Percentiles rank a stretch among this genome's conserved stretches.
Conservation (phyloP, 2,113 vertebrate genomes). For the Camelus dromedarius region DNA sequence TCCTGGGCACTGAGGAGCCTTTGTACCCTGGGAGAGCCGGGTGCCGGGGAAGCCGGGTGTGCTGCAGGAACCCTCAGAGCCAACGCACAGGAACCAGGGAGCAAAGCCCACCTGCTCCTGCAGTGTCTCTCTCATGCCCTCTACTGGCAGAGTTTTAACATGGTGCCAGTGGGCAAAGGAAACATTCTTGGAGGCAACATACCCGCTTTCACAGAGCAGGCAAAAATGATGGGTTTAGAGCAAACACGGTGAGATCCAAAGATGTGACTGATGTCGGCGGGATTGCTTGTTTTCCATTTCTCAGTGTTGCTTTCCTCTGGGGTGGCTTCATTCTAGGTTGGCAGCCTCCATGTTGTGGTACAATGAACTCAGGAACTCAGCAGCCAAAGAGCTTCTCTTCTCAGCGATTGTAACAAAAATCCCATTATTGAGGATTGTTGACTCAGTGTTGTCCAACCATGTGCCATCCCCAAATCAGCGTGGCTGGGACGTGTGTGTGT, state of each 20-base stretch:
- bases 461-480: neutral
- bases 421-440: neutral
- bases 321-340: neutral
- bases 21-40: neutral
- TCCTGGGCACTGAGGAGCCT: neutral
- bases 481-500: neutral
- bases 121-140: neutral
- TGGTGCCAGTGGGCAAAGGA: neutral
- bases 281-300: neutral
- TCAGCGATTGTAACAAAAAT: neutral
- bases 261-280: neutral
- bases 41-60: neutral
- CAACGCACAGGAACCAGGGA: neutral
- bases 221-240: neutral
- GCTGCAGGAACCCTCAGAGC: neutral
- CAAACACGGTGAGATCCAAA: neutral
- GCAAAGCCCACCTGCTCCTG: neutral
- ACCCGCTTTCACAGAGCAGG: neutral
- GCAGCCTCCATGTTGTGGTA: neutral
- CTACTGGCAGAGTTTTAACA: neutral
- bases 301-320: neutral
- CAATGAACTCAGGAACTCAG: neutral
- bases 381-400: neutral
- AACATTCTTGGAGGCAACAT: neutral
- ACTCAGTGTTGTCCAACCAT: neutral